Conservation (phyloP, 2,888 invertebrate species). For the Synergus laeviventris region DNA sequence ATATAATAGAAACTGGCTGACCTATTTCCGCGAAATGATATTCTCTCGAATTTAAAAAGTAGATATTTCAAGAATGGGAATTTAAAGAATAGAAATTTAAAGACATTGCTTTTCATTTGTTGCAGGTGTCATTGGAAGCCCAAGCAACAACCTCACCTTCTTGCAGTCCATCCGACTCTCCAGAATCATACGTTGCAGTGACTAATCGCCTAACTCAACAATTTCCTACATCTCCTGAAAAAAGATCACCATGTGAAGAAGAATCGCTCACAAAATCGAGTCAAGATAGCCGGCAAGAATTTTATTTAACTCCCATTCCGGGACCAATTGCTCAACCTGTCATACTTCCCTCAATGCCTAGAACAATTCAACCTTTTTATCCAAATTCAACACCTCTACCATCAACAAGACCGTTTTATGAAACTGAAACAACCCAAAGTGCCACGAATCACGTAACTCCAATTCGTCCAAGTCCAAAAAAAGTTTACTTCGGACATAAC, state of each 20-base stretch:
- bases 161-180: slow-evolving; percentile 17
- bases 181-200: slow-evolving; percentile 12
- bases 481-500: slow-evolving; percentile 15
- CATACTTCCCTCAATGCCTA: slow-evolving; percentile 12
- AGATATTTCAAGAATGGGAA: background rate
- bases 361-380: slow-evolving; percentile 5
- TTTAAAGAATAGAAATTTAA: background rate
- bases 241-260: slow-evolving; percentile 21
- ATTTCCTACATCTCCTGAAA: slow-evolving; percentile 22
- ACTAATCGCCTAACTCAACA: slow-evolving; percentile 23
- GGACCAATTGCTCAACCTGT: slow-evolving; percentile 34
- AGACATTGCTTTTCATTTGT: background rate
- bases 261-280: background rate
- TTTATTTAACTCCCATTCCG: slow-evolving; percentile 22
- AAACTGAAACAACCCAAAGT: slow-evolving; percentile 35
- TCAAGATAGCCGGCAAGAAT: slow-evolving; percentile 33
- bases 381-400: background rate
- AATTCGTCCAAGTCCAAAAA: slow-evolving; percentile 47
- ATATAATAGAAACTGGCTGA: background rate
- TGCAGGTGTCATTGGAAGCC: slow-evolving; percentile 30
- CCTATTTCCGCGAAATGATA: background rate
- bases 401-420: background rate
- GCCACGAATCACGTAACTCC: slow-evolving; percentile 41
- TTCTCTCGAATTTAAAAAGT: background rate
- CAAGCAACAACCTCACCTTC: slow-evolving; percentile 6